Percentiles rank a stretch among this genome's conserved stretches.
These are phyloP conservation scores for Cephus cinctus DNA, from an alignment of 1,140 invertebrate species.

Conservation along the genomic window DNA sequence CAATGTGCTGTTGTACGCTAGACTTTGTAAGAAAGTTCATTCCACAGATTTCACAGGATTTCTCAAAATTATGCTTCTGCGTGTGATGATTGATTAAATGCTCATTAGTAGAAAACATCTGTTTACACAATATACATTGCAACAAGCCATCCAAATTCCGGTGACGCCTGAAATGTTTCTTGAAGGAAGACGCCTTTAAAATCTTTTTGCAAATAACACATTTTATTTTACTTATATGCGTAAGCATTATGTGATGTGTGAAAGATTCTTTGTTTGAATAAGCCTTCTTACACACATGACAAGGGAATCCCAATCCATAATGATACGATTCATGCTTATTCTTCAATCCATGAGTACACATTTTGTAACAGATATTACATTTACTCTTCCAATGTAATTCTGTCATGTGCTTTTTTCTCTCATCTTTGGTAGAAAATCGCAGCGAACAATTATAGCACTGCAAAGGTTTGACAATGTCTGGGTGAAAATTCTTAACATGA, in stretches of 20 bases:
- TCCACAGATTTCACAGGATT: not conserved
- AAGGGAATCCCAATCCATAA: slow-evolving; percentile 41
- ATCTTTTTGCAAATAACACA: slow-evolving; percentile 24
- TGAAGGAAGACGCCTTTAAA: slow-evolving; percentile 19
- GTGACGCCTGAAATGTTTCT: slow-evolving; percentile 20
- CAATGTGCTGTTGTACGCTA: too few species aligned
- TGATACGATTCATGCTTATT: slow-evolving; percentile 39
- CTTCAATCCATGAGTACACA: slow-evolving; percentile 19
- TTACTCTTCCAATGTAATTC: slow-evolving; percentile 17
- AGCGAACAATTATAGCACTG: slow-evolving; percentile 35
- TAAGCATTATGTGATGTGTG: slow-evolving; percentile 7
- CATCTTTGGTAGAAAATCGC: slow-evolving; percentile 22
- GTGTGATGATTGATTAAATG: slow-evolving; percentile 17
- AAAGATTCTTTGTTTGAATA: slow-evolving; percentile 18
- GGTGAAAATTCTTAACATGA: slow-evolving; percentile 31
- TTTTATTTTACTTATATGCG: slow-evolving; percentile 9
- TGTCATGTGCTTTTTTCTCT: slow-evolving; percentile 26
- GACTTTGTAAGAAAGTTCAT: not conserved
- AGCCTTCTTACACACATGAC: slow-evolving; percentile 41
- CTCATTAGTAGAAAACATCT: slow-evolving; percentile 18
- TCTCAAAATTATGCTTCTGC: not conserved
- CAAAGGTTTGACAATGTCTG: slow-evolving; percentile 13
- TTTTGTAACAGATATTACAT: slow-evolving; percentile 34
- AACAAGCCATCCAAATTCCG: slow-evolving; percentile 17
- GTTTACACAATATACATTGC: slow-evolving; percentile 18